Evolutionary conservation across 2,113 vertebrate species (phyloP), one percentile per base, ranked within the genome.

Genomic region (Elaphurus davidianus): DNA sequence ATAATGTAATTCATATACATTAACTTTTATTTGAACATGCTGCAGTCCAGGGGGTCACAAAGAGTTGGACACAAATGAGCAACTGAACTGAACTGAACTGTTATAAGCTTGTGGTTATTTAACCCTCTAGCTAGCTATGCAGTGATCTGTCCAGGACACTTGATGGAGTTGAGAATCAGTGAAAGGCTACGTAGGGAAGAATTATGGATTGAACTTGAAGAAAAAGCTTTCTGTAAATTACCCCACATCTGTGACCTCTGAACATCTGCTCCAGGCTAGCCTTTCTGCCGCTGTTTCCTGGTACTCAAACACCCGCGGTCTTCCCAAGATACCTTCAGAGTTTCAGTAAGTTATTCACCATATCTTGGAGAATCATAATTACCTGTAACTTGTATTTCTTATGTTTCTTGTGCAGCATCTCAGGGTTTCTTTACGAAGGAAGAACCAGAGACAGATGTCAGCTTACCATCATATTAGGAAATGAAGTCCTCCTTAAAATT

Each of bases 1-100:
- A 98, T 89, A 96, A 59, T 78, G 11, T 40, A 62, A 96, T 96
- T 97, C 36, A 71, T 95, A 92, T 97, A 97, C 96, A 97, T 98
- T 98, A 87, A 23, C 67, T 97, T 98, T 98, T 59, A 89, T 23
- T 95, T 98, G 88, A 97, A 97, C 92, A 76, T 11, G n/a, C n/a
- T 71, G 23, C 36, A 14, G 36, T 43, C 71, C 23, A 43, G 25
- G 6, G 6, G 40, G 36, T 76, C 5, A 0, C 36, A 76, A 36
- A 40, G 36, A 76, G 19, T 43, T 12, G 36, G 36, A 40, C 36
- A 40, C 0, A 0, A 74, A 36, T 74, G 67, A 74, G 67, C 4
- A 5, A 43, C 71, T 36, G 64, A 71, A 71, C n/a, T n/a, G 7
- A 64, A n/a, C 62, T 40, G 67, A 21, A 23, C n/a, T 71, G 9